Conservation (phyloP, 37 sponge, comb jelly and placozoan species). For the Trichoplax adhaerens region DNA sequence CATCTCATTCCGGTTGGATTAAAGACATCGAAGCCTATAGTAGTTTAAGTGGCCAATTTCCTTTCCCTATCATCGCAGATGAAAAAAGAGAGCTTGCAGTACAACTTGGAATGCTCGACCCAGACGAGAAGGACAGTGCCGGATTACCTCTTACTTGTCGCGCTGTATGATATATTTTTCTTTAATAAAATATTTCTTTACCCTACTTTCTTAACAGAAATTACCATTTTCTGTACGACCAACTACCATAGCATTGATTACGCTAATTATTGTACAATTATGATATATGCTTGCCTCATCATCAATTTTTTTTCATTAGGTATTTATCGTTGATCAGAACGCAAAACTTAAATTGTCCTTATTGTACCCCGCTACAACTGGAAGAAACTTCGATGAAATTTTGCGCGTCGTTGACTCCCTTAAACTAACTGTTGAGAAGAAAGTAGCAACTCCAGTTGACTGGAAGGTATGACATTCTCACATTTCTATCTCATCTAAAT, state of each 20-base stretch:
- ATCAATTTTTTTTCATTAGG: constrained; percentile 19
- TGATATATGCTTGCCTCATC: not conserved
- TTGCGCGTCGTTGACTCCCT: constrained; percentile 89
- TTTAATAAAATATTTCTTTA: too few species aligned
- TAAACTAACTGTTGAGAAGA: constrained; percentile 87
- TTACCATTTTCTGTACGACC: too few species aligned
- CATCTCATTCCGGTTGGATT: constrained; percentile 63
- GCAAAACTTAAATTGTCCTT: constrained; percentile 89
- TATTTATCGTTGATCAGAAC: constrained; percentile 82
- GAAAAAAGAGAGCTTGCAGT: constrained; percentile 72
- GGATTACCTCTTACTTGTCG: constrained; percentile 88
- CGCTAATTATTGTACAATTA: too few species aligned
- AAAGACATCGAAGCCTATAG: constrained; percentile 60
- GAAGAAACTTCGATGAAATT: constrained; percentile 91
- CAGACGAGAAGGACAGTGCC: constrained; percentile 88
- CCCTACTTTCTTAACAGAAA: too few species aligned
- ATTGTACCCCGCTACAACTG: constrained; percentile 95
- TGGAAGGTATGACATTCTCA: constrained; percentile 43
- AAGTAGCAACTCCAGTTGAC: constrained; percentile 96
- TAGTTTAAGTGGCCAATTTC: constrained; percentile 13
- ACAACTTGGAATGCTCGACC: constrained; percentile 85
- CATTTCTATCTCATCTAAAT: too few species aligned
- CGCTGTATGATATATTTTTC: constrained; percentile 40
- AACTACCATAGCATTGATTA: too few species aligned
- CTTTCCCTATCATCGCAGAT: constrained; percentile 93